Evolutionary conservation across 2,888 invertebrate species (phyloP).

Genomic region (Ellobium chinense): DNA sequence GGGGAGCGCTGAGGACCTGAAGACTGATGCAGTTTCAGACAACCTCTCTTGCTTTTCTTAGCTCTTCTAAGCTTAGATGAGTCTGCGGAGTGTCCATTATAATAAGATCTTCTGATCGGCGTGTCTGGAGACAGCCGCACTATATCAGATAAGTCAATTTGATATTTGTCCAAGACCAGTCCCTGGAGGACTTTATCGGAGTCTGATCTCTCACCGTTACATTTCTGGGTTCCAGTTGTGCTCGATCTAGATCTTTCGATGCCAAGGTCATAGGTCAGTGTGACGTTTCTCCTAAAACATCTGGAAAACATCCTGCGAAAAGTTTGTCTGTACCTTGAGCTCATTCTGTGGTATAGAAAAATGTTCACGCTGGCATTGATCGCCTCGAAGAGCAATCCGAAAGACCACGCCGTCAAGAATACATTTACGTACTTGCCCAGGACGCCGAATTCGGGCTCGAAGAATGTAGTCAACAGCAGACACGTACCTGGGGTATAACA

Average conservation of each 20-base stretch:
- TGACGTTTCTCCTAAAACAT: neutral
- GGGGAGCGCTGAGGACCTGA: no score
- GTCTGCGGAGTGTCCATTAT: no score
- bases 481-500: conserved; percentile 5
- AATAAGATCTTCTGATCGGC: no score
- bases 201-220: neutral
- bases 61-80: no score
- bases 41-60: no score
- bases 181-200: neutral
- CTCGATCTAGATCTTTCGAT: neutral
- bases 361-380: conserved; percentile 28
- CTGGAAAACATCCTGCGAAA: neutral
- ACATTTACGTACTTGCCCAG: conserved; percentile 5
- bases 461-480: conserved; percentile 1
- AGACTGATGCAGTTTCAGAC: no score
- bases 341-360: conserved; percentile 28
- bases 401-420: conserved; percentile 8
- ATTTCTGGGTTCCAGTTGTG: neutral
- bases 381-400: conserved; percentile 7
- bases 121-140: no score
- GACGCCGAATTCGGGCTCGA: conserved; percentile 17
- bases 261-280: neutral
- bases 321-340: conserved; percentile 6
- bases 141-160: neutral
- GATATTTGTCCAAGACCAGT: conserved; percentile 12